phyloP scores from a whole-genome alignment of 2,113 vertebrate genomes.

The Hippocampus comes region DNA sequence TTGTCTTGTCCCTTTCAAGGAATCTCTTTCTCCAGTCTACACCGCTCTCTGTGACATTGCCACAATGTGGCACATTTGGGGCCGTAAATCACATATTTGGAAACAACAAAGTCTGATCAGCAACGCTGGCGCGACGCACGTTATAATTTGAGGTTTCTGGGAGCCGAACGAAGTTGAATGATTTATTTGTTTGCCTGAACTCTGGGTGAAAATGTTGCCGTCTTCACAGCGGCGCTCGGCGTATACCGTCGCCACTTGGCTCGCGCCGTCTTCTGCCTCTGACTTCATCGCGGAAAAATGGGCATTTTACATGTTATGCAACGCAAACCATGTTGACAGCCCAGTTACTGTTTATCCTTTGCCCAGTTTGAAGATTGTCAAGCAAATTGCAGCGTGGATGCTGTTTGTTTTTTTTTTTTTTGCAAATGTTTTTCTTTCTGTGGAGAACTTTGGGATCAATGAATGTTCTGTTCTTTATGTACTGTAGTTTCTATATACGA shows the following conservation, averaged over 20 bases:
- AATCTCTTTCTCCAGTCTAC: slow-evolving; percentile 28
- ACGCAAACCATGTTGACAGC: slow-evolving; percentile 32
- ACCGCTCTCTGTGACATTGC: slow-evolving; percentile 41
- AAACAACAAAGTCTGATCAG: slow-evolving; percentile 41
- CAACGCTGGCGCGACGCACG: slow-evolving; percentile 38
- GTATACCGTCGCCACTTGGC: slow-evolving; percentile 3
- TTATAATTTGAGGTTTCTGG: slow-evolving; percentile 51
- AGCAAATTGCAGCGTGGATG: background rate
- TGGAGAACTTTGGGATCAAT: background rate
- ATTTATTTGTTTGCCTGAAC: slow-evolving; percentile 45
- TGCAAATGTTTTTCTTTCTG: no score
- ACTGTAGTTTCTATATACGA: background rate
- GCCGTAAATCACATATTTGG: slow-evolving; percentile 55
- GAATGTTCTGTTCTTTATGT: background rate
- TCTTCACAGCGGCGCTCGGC: slow-evolving; percentile 11
- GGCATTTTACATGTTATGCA: slow-evolving; percentile 8
- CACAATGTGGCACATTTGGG: slow-evolving; percentile 42
- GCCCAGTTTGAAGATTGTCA: slow-evolving; percentile 15
- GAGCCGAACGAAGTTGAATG: slow-evolving; percentile 20
- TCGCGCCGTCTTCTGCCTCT: slow-evolving; percentile 9
- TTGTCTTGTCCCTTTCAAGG: slow-evolving; percentile 14
- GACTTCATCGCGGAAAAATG: slow-evolving; percentile 15
- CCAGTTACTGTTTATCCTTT: slow-evolving; percentile 17
- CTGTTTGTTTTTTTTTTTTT: no score
- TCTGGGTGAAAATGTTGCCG: slow-evolving; percentile 16